Base-by-base conservation (phyloP, 2,113 vertebrate genomes). In the human region DNA sequence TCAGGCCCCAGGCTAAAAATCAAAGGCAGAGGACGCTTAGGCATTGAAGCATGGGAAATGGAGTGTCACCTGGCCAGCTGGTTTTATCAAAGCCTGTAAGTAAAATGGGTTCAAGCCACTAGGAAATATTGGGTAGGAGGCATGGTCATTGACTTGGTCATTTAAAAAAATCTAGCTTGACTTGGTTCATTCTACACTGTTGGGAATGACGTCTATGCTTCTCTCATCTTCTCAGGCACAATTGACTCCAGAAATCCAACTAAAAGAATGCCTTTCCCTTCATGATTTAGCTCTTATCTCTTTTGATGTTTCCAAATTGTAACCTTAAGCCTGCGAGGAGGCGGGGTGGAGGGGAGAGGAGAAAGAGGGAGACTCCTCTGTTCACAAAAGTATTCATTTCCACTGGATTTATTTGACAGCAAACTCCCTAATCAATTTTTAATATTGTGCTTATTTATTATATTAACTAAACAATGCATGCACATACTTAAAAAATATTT, bases 311-410 rank as follows among this genome's bases (percentile, higher is more conserved):
- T 99, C 89, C 97, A 95, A 75, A 98, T 98, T 86, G 98, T 99
- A 97, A 98, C 98, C 97, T 99, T 99, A 66, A 99, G 97, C 90
- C 99, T 99, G 96, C 45, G 93, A 98, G 96, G 12, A 27, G 61
- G 27, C 61, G 2, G 61, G 5, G 5, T 64, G 27, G 61, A 64
- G n/a, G 25, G 20, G 38, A 25, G 14, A 5, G 30, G n/a, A 18
- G 50, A 52, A 72, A 70, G 40, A 89, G 40, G 23, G 17, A 45
- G 10, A 18, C 22, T 27, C 8, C 17, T 64, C 59, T 84, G 64
- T 89, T 90, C 66, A 59, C 75, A 89, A 68, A 93, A 87, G 55
- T 22, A 76, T 94, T 95, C 66, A 82, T 95, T 97, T 52, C 61
- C 61, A 11, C 30, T 55, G 78, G 23, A 89, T 93, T 90, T 93